phyloP scores from a whole-genome alignment of 2,113 vertebrate species.

The Anser brachyrhynchus region DNA sequence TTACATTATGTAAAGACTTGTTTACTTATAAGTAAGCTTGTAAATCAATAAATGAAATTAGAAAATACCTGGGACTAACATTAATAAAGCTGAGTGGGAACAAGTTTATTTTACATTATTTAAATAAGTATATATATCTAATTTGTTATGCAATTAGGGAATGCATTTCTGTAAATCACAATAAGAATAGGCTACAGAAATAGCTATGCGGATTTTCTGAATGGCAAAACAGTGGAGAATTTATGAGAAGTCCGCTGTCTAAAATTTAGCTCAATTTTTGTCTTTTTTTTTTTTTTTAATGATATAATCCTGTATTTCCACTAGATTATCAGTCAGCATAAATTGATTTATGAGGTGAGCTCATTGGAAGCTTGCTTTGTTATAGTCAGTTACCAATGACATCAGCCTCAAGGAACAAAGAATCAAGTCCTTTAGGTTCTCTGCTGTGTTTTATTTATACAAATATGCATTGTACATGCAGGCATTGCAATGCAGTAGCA shows the following conservation, averaged over 20 bases:
- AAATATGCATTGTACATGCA: background rate
- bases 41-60: background rate
- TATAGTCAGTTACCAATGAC: background rate
- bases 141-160: background rate
- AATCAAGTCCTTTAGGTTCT: background rate
- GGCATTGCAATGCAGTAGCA: background rate
- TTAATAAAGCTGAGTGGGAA: background rate
- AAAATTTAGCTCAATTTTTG: background rate
- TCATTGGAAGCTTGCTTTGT: background rate
- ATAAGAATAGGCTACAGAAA: background rate
- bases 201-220: background rate
- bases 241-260: background rate
- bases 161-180: background rate
- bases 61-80: no score
- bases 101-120: constrained; percentile 20
- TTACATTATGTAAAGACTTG: background rate
- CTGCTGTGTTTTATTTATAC: background rate
- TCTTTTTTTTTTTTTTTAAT: background rate
- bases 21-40: background rate
- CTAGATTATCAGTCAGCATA: background rate
- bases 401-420: background rate
- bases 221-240: background rate
- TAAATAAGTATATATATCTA: background rate
- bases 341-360: background rate
- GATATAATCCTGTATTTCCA: background rate